Base-by-base conservation (phyloP, 1,140 invertebrate species). In the Conus betulinus region DNA sequence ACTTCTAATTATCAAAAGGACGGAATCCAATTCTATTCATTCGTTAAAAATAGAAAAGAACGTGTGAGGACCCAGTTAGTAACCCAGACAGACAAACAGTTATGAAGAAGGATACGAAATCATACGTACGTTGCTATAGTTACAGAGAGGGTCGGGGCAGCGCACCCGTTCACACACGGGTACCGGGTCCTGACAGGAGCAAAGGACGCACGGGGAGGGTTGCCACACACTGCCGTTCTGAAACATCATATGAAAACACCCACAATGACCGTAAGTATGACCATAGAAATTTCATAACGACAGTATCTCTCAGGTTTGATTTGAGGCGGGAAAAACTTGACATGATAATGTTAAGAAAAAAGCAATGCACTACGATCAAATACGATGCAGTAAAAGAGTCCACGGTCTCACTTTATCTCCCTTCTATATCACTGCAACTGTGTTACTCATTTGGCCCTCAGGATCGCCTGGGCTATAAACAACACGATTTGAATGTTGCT, bases 171-270 rank as follows among this genome's bases (percentile, higher is more conserved):
- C 89, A 91, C 92, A 93, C 17, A 92, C 71, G 27, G 90, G 74
- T 27, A 93, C 91, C 23, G 92, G 91, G 85, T 91, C 91, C 10
- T 90, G 82, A 85, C 92, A 93, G 8, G 89, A 88, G 82, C 92
- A 93, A 27, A 91, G 86, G 7, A 87, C 87, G 78, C 92, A 93
- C 4, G 90, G 88, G 39, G 90, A 85, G 5, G 90, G 89, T 78
- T 90, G 90, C 92, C 92, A 93, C 6, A 92, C 86, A 39, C 89
- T 90, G 74, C 89, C 79, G 63, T 90, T 91, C 92, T 93, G 91
- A 57, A 89, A 55, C 89, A 25, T 23, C n/a, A n/a, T 5, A 20
- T 3, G 23, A 7, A n/a, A 57, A 25, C 5, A 20, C 11, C 52
- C 52, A 39, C 0, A 39, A 39, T 39, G 39, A 39, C 53, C 1